Base-by-base conservation (phyloP, 2,797 vertebrate genomes). In the Enteromius unitaeniatus region DNA sequence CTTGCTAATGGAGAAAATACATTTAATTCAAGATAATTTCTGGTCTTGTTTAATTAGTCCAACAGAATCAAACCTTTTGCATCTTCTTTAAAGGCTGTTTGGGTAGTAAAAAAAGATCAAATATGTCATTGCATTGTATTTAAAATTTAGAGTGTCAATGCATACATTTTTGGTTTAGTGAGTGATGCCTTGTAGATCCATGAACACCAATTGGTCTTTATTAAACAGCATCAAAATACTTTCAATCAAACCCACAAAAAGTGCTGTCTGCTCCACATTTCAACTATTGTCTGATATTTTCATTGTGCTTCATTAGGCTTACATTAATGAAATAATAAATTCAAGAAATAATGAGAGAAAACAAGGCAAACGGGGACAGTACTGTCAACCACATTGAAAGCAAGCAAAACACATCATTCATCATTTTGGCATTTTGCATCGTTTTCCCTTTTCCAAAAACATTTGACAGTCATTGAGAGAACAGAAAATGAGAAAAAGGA, bases 391-490 rank as follows among this genome's bases (percentile, higher is more conserved):
- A 53, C 6, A 6, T 1, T 58, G 37, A 40, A 83, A 73, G 1
- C 37, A 79, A 23, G 11, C 47, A 69, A 51, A 62, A n/a, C 21
- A 26, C 62, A 62, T 70, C 7, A 40, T 62, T 75, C 31, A 69
- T 74, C 13, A 49, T 3, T 83, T 19, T 45, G 49, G 13, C 65
- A 47, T 60, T 72, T 45, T 10, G 6, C 26, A 21, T 70, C 37
- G 23, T 34, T 73, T 37, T 37, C 55, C 6, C 64, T 68, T 65
- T 42, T 55, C 10, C 23, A 75, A 75, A 69, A 82, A 55, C 17
- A 70, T 83, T 68, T 75, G 55, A 86, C 75, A 73, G 47, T 72
- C 75, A 75, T 51, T 62, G 28, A 87, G 45, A 87, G 68, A 79
- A 75, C 17, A 78, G 37, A 77, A 62, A 83, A 84, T 1, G 6